Percentiles rank a stretch among this genome's conserved stretches.
phyloP scores from a whole-genome alignment of 1,140 invertebrate species.

The Harpegnathos saltator region DNA sequence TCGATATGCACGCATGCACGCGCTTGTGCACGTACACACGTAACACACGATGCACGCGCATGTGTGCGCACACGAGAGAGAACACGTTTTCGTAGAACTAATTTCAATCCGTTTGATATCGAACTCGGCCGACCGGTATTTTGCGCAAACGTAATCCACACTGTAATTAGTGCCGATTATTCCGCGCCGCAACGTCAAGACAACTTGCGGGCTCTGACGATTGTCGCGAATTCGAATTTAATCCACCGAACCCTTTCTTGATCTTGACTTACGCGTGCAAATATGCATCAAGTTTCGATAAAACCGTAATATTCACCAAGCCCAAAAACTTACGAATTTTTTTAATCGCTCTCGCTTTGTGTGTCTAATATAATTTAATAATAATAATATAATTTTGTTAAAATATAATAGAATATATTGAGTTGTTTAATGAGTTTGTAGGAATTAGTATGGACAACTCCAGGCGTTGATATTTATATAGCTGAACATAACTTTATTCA shows the following conservation, averaged over 20 bases:
- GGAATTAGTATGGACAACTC: no score
- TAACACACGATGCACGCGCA: neutral
- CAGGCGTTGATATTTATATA: no score
- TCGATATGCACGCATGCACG: no score
- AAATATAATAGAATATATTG: no score
- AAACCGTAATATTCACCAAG: no score
- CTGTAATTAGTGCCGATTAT: neutral
- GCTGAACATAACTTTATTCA: no score
- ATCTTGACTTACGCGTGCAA: neutral
- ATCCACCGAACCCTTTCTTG: neutral
- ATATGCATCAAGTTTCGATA: neutral
- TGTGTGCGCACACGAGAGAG: neutral
- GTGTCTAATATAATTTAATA: no score
- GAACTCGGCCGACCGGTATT: neutral
- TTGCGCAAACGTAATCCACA: neutral
- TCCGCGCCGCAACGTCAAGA: neutral
- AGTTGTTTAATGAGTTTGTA: no score
- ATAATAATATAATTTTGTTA: no score
- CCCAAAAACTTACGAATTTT: no score
- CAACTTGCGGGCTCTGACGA: neutral
- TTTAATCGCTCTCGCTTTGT: no score
- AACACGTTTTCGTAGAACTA: neutral
- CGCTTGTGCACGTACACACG: no score
- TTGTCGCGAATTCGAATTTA: neutral
- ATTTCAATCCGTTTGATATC: conserved; percentile 20